Base-by-base conservation (phyloP, 2,888 invertebrate genomes). In the Sphecodes monilicornis region DNA sequence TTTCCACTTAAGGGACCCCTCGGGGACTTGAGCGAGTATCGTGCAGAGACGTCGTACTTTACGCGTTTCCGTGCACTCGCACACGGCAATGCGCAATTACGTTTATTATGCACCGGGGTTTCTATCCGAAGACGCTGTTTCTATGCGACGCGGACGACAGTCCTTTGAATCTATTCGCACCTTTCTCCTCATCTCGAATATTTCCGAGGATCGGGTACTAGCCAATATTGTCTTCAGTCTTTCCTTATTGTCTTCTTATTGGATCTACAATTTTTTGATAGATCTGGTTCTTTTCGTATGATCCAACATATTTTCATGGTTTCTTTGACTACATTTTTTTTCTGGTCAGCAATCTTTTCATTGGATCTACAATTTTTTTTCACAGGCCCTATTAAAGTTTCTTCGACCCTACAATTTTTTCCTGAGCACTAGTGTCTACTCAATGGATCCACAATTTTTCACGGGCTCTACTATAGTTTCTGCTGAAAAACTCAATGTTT, bases 1-100 rank as follows among this genome's bases (percentile, higher is more conserved):
- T 87, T 87, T 86, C 86, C 79, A 78, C 39, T 77, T 69, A 76
- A 80, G 73, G 36, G 76, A 69, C 75, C 77, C 69, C 79, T 82
- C 78, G 74, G 74, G 68, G 76, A 76, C 76, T 32, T 10, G 66
- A 69, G 41, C 75, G 39, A 46, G 75, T 71, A 78, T 70, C 83
- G 68, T 73, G 26, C 74, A 68, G 29, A 46, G 46, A 64, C 70
- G 70, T 50, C 60, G 76, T 74, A 77, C 60, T 83, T 83, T 76
- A 82, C 76, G 71, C 72, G 66, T 54, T 81, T 81, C 81, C 64
- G 32, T 43, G 57, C 50, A 66, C 70, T 46, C 36, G 46, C 39
- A 57, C 60, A 77, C 69, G 69, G 50, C 66, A 41, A 6, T 43
- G 54, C 50, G 71, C 71, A 80, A 80, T 82, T 80, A 82, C 82